These are phyloP conservation scores for Watsonalla cultraria DNA, from an alignment of 2,888 invertebrate species.

Conservation along the genomic window DNA sequence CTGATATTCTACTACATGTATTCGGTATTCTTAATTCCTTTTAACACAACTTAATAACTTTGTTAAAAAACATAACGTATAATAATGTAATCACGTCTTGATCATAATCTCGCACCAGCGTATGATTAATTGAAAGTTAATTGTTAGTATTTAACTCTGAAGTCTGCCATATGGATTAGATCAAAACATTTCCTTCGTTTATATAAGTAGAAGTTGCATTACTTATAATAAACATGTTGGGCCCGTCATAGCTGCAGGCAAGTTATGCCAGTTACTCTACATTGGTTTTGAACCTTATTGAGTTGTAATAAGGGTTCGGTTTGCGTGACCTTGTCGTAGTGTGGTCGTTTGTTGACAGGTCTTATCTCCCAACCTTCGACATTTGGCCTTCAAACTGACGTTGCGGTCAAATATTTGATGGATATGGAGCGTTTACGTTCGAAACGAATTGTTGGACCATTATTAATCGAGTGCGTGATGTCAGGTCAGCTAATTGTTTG, in stretches of 20 bases:
- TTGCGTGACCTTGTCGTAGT: conserved; percentile 24
- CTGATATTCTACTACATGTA: too few species aligned
- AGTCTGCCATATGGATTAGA: neutral
- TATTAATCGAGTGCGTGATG: neutral
- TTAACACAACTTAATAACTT: neutral
- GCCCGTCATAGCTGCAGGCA: neutral
- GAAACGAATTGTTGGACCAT: neutral
- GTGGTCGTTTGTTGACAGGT: conserved; percentile 34
- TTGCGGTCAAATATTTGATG: conserved; percentile 6
- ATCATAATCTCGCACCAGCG: neutral
- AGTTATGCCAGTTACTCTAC: neutral
- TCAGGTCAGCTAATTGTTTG: neutral
- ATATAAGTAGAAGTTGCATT: neutral
- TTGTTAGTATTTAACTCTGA: neutral
- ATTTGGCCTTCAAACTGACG: conserved; percentile 29
- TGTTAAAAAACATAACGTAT: neutral
- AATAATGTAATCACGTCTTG: neutral
- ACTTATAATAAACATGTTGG: neutral
- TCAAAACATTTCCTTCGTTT: neutral
- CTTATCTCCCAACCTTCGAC: conserved; percentile 38
- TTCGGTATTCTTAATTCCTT: too few species aligned
- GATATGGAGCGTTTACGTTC: neutral
- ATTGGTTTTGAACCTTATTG: neutral
- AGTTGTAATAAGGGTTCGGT: conserved; percentile 7
- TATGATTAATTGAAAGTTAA: neutral